Conservation (phyloP, 2,113 vertebrate species). For the Actenoides hombroni region DNA sequence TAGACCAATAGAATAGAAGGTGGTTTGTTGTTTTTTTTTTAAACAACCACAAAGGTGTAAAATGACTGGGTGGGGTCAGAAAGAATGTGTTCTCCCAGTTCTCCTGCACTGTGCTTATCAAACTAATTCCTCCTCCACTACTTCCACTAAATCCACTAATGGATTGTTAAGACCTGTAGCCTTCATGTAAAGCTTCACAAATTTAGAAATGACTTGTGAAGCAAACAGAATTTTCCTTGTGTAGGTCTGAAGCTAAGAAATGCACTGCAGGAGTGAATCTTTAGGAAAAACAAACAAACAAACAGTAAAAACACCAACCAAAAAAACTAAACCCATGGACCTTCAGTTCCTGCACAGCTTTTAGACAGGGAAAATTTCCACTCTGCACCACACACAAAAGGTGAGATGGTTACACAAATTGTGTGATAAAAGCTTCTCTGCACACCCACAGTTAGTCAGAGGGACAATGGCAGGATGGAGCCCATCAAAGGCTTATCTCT, state of each 20-base stretch:
- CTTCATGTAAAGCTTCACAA: neutral
- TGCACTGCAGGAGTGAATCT: neutral
- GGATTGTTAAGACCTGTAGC: neutral
- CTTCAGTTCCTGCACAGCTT: neutral
- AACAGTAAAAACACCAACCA: too few species aligned
- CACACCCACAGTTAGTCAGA: neutral
- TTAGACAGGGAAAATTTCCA: neutral
- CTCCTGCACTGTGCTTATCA: neutral
- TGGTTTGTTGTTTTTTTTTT: neutral
- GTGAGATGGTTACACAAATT: neutral
- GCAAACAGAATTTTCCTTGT: neutral
- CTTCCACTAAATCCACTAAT: neutral
- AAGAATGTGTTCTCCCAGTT: neutral
- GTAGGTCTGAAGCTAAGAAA: neutral
- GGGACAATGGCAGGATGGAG: neutral
- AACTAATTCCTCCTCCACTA: neutral
- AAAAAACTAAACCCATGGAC: neutral
- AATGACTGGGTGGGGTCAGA: neutral
- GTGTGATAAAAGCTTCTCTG: neutral
- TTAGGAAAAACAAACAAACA: too few species aligned
- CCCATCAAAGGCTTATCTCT: neutral
- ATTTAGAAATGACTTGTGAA: neutral
- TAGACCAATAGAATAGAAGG: neutral
- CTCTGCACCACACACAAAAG: neutral
- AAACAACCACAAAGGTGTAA: neutral